A percentile compares a stretch with the other conserved stretches of the same genome.
Evolutionary conservation across 2,888 invertebrate species (phyloP).

Genomic region (Eustalomyia histrio): DNA sequence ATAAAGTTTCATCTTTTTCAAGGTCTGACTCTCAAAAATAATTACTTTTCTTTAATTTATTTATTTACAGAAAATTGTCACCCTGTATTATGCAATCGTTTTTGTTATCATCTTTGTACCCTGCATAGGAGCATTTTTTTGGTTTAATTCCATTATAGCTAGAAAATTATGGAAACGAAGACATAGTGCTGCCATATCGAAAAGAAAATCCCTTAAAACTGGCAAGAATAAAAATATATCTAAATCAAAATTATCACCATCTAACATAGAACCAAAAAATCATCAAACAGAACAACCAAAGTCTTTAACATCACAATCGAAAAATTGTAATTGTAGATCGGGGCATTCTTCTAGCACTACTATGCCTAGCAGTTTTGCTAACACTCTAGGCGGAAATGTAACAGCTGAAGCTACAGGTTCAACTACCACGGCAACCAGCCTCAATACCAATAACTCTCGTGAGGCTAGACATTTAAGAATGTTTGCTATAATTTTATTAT

Average conservation of each 20-base stretch:
- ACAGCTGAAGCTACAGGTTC: not conserved
- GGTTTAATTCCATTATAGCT: constrained; percentile 81
- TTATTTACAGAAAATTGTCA: constrained; percentile 69
- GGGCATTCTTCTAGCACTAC: constrained; percentile 27
- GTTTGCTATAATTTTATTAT: constrained; percentile 81
- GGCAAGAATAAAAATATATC: not conserved
- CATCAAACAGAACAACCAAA: not conserved
- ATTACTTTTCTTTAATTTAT: too few relatives aligned
- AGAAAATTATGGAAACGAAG: constrained; percentile 80
- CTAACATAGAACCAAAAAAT: constrained; percentile 7
- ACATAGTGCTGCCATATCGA: constrained; percentile 63
- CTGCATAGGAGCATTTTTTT: constrained; percentile 80
- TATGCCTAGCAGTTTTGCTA: constrained; percentile 57
- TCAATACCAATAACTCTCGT: constrained; percentile 66
- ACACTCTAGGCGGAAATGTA: constrained; percentile 28
- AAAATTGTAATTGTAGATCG: constrained; percentile 39
- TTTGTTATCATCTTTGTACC: constrained; percentile 80
- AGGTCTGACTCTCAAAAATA: too few relatives aligned
- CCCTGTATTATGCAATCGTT: constrained; percentile 73
- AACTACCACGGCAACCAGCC: not conserved
- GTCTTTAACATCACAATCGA: not conserved
- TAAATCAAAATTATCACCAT: not conserved
- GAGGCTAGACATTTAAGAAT: constrained; percentile 81
- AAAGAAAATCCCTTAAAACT: not conserved
- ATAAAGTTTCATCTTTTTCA: too few relatives aligned